phyloP scores from a whole-genome alignment of 2,888 invertebrate genomes.

The Heteromurus nitidus region DNA sequence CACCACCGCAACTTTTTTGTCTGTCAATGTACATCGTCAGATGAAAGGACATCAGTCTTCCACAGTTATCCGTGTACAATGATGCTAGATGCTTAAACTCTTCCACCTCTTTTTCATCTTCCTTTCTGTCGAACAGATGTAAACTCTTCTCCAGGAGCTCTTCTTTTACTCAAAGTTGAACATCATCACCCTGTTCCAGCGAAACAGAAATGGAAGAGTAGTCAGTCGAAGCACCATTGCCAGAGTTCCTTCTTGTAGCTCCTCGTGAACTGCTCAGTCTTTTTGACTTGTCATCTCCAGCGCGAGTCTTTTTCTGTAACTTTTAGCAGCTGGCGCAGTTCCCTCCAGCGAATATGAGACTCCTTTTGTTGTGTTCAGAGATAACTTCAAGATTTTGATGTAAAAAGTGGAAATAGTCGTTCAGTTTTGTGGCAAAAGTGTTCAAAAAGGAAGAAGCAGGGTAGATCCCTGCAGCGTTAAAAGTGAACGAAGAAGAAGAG shows the following conservation, averaged over 20 bases:
- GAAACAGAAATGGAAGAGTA: not conserved
- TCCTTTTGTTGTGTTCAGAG: not conserved
- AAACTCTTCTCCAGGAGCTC: not conserved
- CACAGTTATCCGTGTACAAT: conserved; percentile 11
- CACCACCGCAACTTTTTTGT: not conserved
- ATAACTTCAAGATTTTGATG: not conserved
- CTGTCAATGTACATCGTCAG: conserved; percentile 25
- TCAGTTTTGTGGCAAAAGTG: not conserved
- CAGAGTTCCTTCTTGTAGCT: not conserved
- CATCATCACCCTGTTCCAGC: not conserved
- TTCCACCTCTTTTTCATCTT: not conserved
- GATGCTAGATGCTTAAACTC: not conserved
- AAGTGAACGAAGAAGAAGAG: not conserved
- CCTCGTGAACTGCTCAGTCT: too few species aligned
- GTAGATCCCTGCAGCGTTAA: not conserved
- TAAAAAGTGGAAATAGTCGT: not conserved
- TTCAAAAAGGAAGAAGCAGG: not conserved
- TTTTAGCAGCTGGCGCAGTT: conserved; percentile 14
- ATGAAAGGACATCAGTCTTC: conserved; percentile 25
- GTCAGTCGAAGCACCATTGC: not conserved
- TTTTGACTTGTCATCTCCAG: conserved; percentile 17
- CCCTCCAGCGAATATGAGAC: not conserved
- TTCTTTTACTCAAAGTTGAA: not conserved
- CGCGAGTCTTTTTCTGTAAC: conserved; percentile 4
- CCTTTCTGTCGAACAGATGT: conserved; percentile 1